phyloP scores from a whole-genome alignment of 2,797 vertebrate species.

The Cryptoprocta ferox region DNA sequence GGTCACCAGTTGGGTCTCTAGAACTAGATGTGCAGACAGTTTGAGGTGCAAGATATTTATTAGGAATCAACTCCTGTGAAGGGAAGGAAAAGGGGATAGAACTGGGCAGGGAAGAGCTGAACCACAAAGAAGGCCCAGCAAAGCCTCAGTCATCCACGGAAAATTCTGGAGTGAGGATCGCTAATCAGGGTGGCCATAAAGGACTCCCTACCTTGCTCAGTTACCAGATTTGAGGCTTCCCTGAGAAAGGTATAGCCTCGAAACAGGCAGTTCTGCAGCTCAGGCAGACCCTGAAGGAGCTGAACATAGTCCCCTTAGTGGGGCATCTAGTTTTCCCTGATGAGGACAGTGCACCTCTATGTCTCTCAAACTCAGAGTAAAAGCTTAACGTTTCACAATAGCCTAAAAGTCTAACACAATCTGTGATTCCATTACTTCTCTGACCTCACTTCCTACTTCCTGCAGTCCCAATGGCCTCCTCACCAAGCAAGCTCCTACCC shows the following conservation, averaged over 20 bases:
- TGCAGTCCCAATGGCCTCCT: not conserved
- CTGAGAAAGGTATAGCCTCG: not conserved
- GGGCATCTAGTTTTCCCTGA: not conserved
- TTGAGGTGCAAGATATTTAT: not conserved
- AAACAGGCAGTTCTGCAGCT: not conserved
- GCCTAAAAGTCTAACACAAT: not conserved
- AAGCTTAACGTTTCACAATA: not conserved
- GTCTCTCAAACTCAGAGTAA: not conserved
- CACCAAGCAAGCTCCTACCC: not conserved
- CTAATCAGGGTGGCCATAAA: not conserved
- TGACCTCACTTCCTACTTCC: not conserved
- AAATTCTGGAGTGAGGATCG: accelerated
- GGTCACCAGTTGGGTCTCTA: not conserved
- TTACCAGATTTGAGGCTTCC: not conserved
- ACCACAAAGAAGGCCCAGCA: not conserved
- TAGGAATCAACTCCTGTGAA: not conserved
- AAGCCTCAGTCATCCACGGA: not conserved
- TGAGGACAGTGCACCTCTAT: not conserved
- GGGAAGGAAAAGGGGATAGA: not conserved
- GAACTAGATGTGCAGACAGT: not conserved
- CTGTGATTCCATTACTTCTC: not conserved
- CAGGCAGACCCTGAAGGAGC: not conserved
- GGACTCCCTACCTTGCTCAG: accelerated
- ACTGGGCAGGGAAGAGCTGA: not conserved
- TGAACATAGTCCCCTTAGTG: not conserved